Evolutionary conservation across 2,113 vertebrate genomes (phyloP), one percentile per base, ranked within the genome.

Genomic region (Macaca mulatta): DNA sequence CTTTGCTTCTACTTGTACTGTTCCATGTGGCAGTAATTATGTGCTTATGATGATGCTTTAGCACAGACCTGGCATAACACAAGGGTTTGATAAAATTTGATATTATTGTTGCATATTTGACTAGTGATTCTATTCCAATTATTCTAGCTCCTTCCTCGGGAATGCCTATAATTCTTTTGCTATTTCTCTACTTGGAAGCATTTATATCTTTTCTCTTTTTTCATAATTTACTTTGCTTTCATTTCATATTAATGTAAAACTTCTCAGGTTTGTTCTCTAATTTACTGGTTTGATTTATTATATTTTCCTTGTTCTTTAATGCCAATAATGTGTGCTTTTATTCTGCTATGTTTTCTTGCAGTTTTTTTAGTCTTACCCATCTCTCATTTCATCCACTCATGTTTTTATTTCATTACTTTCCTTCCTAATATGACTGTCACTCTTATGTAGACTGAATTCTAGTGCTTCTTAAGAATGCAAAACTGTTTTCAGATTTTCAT

Each of bases 221-320:
- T 30, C 78, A 89, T 94, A 43, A 81, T 48, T 95, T 81, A 74
- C 50, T 97, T 83, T 80, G n/a, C 48, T 94, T 78, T 82, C 93
- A 52, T 32, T 96, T 61, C n/a, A 10, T 48, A 18, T 55, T 69
- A 59, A 89, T 40, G 86, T 69, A 89, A 77, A 93, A 59, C 35
- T 91, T 79, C 43, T 59, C 43, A 18, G 17, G 43, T 27, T 43
- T 45, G 8, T 85, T 78, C 16, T 85, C 50, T 59, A 17, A 59
- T 43, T n/a, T 18, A 32, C 74, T 86, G 38, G 17, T 69, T 95
- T 77, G 92, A 79, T 89, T 27, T 48, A 48, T 83, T 82, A 32
- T n/a, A 13, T 64, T 69, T 86, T 85, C 61, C 38, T 81, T 64
- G 30, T 50, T 79, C 82, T 86, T 89, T 50, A 50, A 48, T 30